Percentiles rank a stretch among this genome's conserved stretches.
Evolutionary conservation across 2,888 invertebrate genomes (phyloP).

Genomic region (Matsumyia berberina): DNA sequence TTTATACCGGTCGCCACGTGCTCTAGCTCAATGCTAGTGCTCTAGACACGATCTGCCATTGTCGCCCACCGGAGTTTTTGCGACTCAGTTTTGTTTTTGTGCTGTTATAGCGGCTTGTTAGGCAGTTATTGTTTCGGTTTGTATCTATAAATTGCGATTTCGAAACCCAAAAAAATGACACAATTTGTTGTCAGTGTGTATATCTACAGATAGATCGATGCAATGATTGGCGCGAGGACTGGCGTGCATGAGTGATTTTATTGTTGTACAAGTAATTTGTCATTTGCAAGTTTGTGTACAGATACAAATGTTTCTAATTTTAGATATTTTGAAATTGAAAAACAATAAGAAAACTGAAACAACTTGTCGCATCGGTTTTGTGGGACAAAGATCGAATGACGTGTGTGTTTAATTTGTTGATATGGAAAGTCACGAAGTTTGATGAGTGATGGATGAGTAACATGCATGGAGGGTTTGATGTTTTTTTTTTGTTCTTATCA

Average conservation of each 20-base stretch:
- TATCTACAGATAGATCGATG: neutral
- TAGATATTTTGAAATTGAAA: too few species aligned
- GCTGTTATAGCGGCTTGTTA: conserved; percentile 11
- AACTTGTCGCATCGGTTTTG: too few species aligned
- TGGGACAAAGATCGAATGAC: too few species aligned
- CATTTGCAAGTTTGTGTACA: conserved; percentile 6
- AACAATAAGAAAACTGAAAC: too few species aligned
- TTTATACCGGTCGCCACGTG: conserved; percentile 15
- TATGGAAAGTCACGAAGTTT: too few species aligned
- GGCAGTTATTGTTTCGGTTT: conserved; percentile 15
- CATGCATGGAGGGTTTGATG: too few species aligned
- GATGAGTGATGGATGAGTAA: too few species aligned
- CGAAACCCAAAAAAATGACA: conserved; percentile 12
- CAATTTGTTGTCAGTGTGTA: conserved; percentile 25
- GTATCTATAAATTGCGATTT: conserved; percentile 12
- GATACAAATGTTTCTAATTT: conserved; percentile 1
- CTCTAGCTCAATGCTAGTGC: conserved; percentile 43
- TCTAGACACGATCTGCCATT: conserved; percentile 36
- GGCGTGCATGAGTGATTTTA: conserved; percentile 34
- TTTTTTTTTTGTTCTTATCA: too few species aligned
- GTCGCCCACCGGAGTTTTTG: conserved; percentile 33
- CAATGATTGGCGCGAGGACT: neutral
- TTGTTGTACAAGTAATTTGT: conserved; percentile 11
- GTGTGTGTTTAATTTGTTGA: too few species aligned
- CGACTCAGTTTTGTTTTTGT: conserved; percentile 3